phyloP scores from a whole-genome alignment of 2,888 invertebrate species.

The Asteroscopus sphinx region DNA sequence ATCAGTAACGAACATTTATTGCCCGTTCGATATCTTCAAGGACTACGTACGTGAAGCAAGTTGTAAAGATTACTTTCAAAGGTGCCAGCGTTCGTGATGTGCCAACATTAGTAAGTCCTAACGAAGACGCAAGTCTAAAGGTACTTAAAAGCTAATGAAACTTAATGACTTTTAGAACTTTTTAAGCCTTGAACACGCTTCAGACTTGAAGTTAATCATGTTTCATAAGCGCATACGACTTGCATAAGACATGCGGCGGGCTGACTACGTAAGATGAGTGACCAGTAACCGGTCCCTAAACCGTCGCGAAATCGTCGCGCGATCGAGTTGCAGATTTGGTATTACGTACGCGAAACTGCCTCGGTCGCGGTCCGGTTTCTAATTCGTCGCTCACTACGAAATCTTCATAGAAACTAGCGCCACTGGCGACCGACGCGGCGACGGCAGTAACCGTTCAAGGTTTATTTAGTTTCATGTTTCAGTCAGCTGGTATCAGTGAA shows the following conservation, averaged over 20 bases:
- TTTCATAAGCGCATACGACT: slow-evolving; percentile 4
- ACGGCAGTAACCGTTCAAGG: too few relatives aligned
- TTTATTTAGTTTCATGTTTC: too few relatives aligned
- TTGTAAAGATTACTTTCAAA: slow-evolving; percentile 52
- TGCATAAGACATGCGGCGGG: neutral
- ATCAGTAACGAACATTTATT: slow-evolving; percentile 51
- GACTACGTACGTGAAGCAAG: slow-evolving; percentile 53
- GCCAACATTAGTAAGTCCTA: slow-evolving; percentile 53
- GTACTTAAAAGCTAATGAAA: slow-evolving; percentile 15
- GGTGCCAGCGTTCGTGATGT: slow-evolving; percentile 55
- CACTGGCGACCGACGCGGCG: too few relatives aligned
- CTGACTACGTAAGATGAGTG: too few relatives aligned
- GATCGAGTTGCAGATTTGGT: too few relatives aligned
- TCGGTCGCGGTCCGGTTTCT: too few relatives aligned
- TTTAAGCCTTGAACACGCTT: slow-evolving; percentile 11
- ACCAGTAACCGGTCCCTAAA: too few relatives aligned
- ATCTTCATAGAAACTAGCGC: too few relatives aligned
- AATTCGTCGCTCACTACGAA: too few relatives aligned
- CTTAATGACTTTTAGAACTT: slow-evolving; percentile 15
- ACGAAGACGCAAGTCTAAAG: slow-evolving; percentile 28
- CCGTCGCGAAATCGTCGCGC: too few relatives aligned
- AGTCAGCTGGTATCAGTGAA: too few relatives aligned
- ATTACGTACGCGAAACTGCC: too few relatives aligned
- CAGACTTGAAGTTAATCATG: slow-evolving; percentile 4
- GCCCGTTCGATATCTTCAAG: slow-evolving; percentile 67